A percentile compares a stretch with the other conserved stretches of the same genome.
phyloP scores from a whole-genome alignment of 2,797 vertebrate genomes.

The Sebastes alutus region DNA sequence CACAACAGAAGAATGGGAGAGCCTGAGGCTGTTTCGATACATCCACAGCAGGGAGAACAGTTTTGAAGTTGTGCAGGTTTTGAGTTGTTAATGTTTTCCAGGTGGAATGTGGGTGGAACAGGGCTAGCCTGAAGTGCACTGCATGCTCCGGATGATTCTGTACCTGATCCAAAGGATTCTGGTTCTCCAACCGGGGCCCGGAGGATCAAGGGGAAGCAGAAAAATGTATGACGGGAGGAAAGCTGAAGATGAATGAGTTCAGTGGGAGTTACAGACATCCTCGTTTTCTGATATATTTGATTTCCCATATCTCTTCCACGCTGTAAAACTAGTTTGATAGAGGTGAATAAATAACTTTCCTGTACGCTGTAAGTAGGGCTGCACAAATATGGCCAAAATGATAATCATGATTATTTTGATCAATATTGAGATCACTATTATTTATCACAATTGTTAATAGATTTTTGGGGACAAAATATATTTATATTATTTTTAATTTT shows the following conservation, averaged over 20 bases:
- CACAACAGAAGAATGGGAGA: slow-evolving; percentile 19
- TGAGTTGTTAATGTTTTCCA: slow-evolving; percentile 58
- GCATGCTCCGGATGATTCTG: slow-evolving; percentile 36
- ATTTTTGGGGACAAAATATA: too few relatives aligned
- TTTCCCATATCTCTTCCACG: not conserved
- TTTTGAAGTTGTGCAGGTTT: slow-evolving; percentile 56
- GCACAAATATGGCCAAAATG: too few relatives aligned
- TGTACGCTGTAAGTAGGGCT: too few relatives aligned
- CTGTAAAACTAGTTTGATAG: slow-evolving; percentile 15
- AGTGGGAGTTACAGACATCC: slow-evolving; percentile 20
- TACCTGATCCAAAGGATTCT: slow-evolving; percentile 61
- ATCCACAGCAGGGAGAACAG: slow-evolving; percentile 22
- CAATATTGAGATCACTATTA: too few relatives aligned
- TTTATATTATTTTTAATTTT: too few relatives aligned
- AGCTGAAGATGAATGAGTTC: slow-evolving; percentile 43
- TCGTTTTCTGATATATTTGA: slow-evolving; percentile 21
- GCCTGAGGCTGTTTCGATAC: slow-evolving; percentile 40
- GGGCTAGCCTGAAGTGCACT: slow-evolving; percentile 36
- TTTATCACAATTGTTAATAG: too few relatives aligned
- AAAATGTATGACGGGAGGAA: slow-evolving; percentile 15
- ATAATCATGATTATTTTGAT: too few relatives aligned
- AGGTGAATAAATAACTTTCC: slow-evolving; percentile 7
- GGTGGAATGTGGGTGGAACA: slow-evolving; percentile 18
- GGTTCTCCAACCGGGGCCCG: slow-evolving; percentile 26
- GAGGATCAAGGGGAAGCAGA: slow-evolving; percentile 38